Evolutionary conservation across 2,888 invertebrate genomes (phyloP), one percentile per base, ranked within the genome.

Genomic region (Abrostola triplasia): DNA sequence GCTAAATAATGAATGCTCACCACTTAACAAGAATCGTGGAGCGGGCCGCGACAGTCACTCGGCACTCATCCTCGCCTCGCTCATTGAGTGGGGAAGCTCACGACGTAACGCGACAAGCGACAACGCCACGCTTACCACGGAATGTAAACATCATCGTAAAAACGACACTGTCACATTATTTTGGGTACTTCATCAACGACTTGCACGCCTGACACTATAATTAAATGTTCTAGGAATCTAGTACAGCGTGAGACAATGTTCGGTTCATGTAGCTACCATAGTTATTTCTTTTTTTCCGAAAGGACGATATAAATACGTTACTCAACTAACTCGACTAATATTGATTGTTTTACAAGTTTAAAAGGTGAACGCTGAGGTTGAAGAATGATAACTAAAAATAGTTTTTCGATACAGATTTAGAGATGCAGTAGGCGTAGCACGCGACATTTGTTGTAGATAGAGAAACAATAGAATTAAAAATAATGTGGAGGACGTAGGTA

Each of bases 71-170:
- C 84, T 85, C 81, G 82, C 80, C 77, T 79, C 77, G 73, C 81
- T 86, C 86, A 87, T 87, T 86, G 86, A 86, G 84, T 83, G 82
- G 81, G 76, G 79, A 79, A 81, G 78, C 83, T 78, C 76, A 64
- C 77, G 68, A 74, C 73, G 76, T 70, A 68, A 59, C 73, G 67
- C 70, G 65, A 77, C 79, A 78, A 75, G 64, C 70, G 64, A 77
- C 79, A 78, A 76, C 74, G 74, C 79, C 76, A 70, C 67, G 70
- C 68, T 70, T 55, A 74, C 69, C 60, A 77, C 76, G 71, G 77
- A 80, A 83, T 80, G 82, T 83, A 83, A 84, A 85, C 84, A 84
- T 60, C 71, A 79, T 81, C 77, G 80, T 84, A 82, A 84, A 83
- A 83, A 79, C 74, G 66, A 80, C 44, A 69, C 65, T 72, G 67